Conservation (phyloP, 1,140 invertebrate species). For the Drosophila cardini region DNA sequence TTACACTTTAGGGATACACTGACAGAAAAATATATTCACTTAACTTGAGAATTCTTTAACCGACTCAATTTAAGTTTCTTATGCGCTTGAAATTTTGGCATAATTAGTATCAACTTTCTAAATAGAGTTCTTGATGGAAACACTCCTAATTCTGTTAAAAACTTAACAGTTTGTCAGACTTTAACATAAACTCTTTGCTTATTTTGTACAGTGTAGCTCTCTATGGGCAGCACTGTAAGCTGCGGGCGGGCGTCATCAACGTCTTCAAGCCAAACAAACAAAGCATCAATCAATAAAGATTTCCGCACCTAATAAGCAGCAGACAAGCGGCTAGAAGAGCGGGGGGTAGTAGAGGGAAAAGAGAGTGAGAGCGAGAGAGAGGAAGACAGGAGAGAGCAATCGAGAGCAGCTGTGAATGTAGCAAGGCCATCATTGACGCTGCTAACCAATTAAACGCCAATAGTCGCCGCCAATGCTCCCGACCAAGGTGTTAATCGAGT, state of each 20-base stretch:
- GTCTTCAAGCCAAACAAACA: slow-evolving; percentile 74
- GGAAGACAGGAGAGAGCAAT: neutral
- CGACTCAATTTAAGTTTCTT: too few relatives aligned
- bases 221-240: slow-evolving; percentile 29
- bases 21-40: too few relatives aligned
- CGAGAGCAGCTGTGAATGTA: neutral
- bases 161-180: too few relatives aligned
- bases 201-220: neutral
- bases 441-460: slow-evolving; percentile 75
- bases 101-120: too few relatives aligned
- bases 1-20: neutral
- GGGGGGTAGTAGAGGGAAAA: neutral
- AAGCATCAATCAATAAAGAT: slow-evolving; percentile 82
- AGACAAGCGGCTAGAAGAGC: slow-evolving; percentile 24
- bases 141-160: too few relatives aligned
- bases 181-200: too few relatives aligned
- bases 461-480: slow-evolving; percentile 52
- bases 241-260: slow-evolving; percentile 61
- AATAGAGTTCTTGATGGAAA: too few relatives aligned
- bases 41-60: too few relatives aligned
- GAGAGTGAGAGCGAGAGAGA: neutral
- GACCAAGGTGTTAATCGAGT: slow-evolving; percentile 79
- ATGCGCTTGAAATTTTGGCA: too few relatives aligned
- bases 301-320: slow-evolving; percentile 82
- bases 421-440: slow-evolving; percentile 65